Percentiles rank a stretch among this genome's conserved stretches.
phyloP scores from a whole-genome alignment of 2,888 invertebrate species.

The Cerceris ruficornis region DNA sequence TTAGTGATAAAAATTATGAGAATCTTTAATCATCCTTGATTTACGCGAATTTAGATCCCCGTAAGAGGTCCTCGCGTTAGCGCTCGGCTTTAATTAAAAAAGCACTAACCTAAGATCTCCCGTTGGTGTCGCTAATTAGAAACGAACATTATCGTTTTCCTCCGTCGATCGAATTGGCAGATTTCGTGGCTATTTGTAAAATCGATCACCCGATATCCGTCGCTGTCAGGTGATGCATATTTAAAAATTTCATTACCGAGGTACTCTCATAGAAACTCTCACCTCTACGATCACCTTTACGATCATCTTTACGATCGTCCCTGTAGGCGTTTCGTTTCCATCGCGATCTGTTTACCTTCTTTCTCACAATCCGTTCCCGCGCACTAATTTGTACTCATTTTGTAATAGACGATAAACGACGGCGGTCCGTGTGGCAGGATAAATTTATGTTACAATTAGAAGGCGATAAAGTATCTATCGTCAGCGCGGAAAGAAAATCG shows the following conservation, averaged over 20 bases:
- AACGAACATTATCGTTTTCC: too few relatives aligned
- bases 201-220: not conserved
- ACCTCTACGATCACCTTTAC: not conserved
- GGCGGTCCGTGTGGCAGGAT: constrained; percentile 23
- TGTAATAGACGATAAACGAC: constrained; percentile 46
- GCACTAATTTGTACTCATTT: constrained; percentile 70
- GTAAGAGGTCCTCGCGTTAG: too few relatives aligned
- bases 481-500: constrained; percentile 14
- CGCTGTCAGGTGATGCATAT: too few relatives aligned
- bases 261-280: not conserved
- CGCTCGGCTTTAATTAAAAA: too few relatives aligned
- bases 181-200: not conserved
- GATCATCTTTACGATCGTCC: not conserved
- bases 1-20: not conserved
- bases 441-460: constrained; percentile 66
- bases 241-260: not conserved
- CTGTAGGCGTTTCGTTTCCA: not conserved
- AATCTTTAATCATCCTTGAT: constrained; percentile 2
- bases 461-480: constrained; percentile 44
- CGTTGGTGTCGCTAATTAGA: too few relatives aligned
- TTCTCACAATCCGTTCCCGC: not conserved
- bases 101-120: too few relatives aligned
- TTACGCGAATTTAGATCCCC: not conserved
- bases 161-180: too few relatives aligned
- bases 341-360: constrained; percentile 33